These are phyloP conservation scores for Nebria salina DNA, from an alignment of 2,888 invertebrate species.

Conservation along the genomic window DNA sequence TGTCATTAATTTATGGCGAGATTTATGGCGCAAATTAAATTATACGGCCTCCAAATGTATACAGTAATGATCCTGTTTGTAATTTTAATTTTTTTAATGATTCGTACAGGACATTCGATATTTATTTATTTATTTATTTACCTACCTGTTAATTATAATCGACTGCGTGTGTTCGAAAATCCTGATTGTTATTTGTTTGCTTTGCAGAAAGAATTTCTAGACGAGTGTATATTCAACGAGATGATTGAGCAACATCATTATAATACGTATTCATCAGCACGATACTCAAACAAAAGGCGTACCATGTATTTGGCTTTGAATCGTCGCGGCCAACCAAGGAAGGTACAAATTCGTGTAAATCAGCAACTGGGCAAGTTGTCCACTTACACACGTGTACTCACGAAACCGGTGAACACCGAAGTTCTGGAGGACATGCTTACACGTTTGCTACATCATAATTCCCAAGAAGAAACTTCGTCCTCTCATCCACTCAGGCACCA, in stretches of 20 bases:
- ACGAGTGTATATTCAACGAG: slow-evolving; percentile 86
- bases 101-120: no score
- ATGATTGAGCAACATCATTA: slow-evolving; percentile 85
- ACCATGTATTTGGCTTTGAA: slow-evolving; percentile 82
- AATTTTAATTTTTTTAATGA: background rate
- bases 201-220: slow-evolving; percentile 86
- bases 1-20: background rate
- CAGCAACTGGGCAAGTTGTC: slow-evolving; percentile 78
- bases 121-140: background rate
- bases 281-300: slow-evolving; percentile 75
- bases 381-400: slow-evolving; percentile 77
- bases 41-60: background rate
- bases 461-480: slow-evolving; percentile 50
- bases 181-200: slow-evolving; percentile 54
- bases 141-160: background rate
- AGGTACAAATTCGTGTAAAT: slow-evolving; percentile 74
- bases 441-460: slow-evolving; percentile 48
- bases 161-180: no score
- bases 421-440: slow-evolving; percentile 63
- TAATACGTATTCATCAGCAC: slow-evolving; percentile 83
- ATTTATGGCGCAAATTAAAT: background rate
- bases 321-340: slow-evolving; percentile 76
- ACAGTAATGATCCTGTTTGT: background rate
- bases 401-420: slow-evolving; percentile 66
- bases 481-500: slow-evolving; percentile 61